A percentile compares a stretch with the other conserved stretches of the same genome.
Conservation (phyloP, 2,113 vertebrate genomes). For the Mesitornis unicolor region DNA sequence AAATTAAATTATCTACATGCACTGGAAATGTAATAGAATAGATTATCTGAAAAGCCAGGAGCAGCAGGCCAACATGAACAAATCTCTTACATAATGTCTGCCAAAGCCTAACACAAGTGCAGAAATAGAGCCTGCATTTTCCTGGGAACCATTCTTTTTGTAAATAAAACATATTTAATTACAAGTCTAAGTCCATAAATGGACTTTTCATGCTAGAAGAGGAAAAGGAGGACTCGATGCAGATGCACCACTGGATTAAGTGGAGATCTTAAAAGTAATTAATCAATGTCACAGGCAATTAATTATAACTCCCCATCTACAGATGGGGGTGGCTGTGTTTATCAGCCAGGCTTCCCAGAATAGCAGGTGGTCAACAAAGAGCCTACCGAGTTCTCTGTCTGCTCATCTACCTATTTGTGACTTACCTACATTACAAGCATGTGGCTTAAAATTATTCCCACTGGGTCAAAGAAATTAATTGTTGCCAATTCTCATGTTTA, state of each 20-base stretch:
- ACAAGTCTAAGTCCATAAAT: constrained; percentile 60
- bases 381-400: constrained; percentile 47
- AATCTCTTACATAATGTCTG: constrained; percentile 67
- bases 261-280: constrained; percentile 66
- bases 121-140: constrained; percentile 69
- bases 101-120: constrained; percentile 21
- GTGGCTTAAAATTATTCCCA: not conserved
- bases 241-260: constrained; percentile 61
- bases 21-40: constrained; percentile 70
- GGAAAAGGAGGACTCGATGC: not conserved
- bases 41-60: constrained; percentile 73
- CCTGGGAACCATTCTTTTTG: constrained; percentile 68
- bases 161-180: constrained; percentile 76
- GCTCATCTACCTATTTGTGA: constrained; percentile 8
- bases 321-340: constrained; percentile 51
- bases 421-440: not conserved
- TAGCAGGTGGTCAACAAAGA: constrained; percentile 60
- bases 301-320: constrained; percentile 67
- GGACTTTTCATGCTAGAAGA: constrained; percentile 33
- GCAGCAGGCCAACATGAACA: constrained; percentile 62
- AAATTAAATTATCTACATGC: constrained; percentile 76
- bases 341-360: constrained; percentile 54
- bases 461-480: not conserved
- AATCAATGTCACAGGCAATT: constrained; percentile 75
- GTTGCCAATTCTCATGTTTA: not conserved